Base-by-base conservation (phyloP, 2,888 invertebrate species). In the Chydorus sphaericus region DNA sequence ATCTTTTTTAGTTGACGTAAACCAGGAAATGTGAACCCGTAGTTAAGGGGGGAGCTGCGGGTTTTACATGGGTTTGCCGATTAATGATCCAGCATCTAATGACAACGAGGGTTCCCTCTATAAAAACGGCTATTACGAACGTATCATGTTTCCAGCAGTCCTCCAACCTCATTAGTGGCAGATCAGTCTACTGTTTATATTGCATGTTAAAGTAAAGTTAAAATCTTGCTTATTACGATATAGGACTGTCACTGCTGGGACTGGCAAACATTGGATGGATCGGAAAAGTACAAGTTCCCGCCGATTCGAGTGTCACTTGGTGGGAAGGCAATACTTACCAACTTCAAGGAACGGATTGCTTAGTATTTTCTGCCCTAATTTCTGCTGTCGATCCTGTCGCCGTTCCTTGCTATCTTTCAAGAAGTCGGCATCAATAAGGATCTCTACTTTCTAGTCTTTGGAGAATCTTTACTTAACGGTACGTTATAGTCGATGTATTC, bases 351-450 rank as follows among this genome's bases (percentile, higher is more conserved):
- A 56, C 67, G 3, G 67, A 70, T 56, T 65, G 64, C 30, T 62
- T 77, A 23, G 68, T 75, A 30, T 77, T 77, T 62, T 67, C 71
- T 26, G 69, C 76, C 4, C 66, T 77, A 14, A 75, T 77, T 55
- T 73, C 75, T 2, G 77, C 77, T n/a, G 76, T 77, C 10, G 77
- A 77, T 63, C 77, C 77, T 2, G 77, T 77, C 4, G 76, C 76
- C 1, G 74, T 75, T 4, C 61, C n/a, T 75, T 59, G 74, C 74
- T 33, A 74, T 75, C 52, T 75, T 75, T 62, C 71, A 73, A 63
- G 74, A 75, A 62, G 67, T 77, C 18, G 75, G 75, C 20, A 76
- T 77, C 39, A 76, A 77, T 63, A 72, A 73, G 61, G 71, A 71
- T 62, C 66, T 77, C 26, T 77, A 77, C 62, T 77, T 76, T 62